phyloP scores from a whole-genome alignment of 1,140 invertebrate species.

The Holotrichia oblita region DNA sequence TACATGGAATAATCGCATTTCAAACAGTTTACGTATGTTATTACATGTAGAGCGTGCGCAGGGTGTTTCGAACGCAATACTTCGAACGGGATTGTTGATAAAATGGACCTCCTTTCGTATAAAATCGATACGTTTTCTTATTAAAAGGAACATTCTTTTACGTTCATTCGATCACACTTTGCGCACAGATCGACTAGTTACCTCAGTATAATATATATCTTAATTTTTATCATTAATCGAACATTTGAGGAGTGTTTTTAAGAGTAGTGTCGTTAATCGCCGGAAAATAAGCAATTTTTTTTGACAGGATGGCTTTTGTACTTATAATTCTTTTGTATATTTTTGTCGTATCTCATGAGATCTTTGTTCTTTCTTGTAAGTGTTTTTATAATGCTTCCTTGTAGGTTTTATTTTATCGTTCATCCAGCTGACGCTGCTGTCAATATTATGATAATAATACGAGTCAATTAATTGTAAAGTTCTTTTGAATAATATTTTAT shows the following conservation, averaged over 20 bases:
- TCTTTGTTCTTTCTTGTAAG: slow-evolving; percentile 41
- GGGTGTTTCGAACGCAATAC: slow-evolving; percentile 40
- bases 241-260: slow-evolving; percentile 31
- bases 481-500: slow-evolving; percentile 27
- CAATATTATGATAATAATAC: slow-evolving; percentile 47
- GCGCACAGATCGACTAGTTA: slow-evolving; percentile 53
- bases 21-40: slow-evolving; percentile 34
- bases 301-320: slow-evolving; percentile 39
- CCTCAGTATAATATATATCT: slow-evolving; percentile 50
- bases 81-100: not conserved
- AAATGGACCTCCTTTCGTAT: no score
- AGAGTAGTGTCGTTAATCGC: not conserved
- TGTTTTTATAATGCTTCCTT: slow-evolving; percentile 42
- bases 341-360: slow-evolving; percentile 41
- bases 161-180: slow-evolving; percentile 39
- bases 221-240: slow-evolving; percentile 29
- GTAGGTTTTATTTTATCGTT: slow-evolving; percentile 11
- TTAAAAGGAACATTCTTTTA: no score
- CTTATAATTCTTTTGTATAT: slow-evolving; percentile 44
- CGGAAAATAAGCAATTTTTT: slow-evolving; percentile 11
- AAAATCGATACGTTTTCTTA: no score
- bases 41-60: slow-evolving; percentile 40
- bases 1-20: slow-evolving; percentile 40
- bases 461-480: slow-evolving; percentile 49
- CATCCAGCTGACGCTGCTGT: slow-evolving; percentile 31